Evolutionary conservation across 2,888 invertebrate genomes (phyloP).

Genomic region (Conops quadrifasciatus): DNA sequence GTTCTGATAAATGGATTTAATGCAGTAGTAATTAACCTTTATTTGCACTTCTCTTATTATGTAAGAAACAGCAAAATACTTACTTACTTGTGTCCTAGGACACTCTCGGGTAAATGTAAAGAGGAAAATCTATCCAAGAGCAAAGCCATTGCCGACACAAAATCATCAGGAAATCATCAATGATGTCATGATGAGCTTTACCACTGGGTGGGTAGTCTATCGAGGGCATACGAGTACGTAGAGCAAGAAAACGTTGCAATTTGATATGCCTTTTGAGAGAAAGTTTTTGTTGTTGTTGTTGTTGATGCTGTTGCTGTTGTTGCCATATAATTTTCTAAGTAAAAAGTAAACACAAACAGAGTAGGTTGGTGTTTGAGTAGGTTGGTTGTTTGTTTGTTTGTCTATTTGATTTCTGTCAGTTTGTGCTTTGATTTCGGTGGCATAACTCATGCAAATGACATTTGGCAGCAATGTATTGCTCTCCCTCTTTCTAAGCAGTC

Average conservation of each 20-base stretch:
- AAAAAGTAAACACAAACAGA: constrained; percentile 61
- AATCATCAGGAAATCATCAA: neutral
- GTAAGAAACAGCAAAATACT: too few relatives aligned
- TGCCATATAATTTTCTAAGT: constrained; percentile 61
- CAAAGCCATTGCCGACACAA: neutral
- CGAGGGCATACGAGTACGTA: too few relatives aligned
- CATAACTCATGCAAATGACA: constrained; percentile 11
- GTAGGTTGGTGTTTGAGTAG: constrained; percentile 23
- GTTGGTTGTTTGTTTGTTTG: neutral
- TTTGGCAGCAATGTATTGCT: neutral
- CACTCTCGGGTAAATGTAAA: neutral
- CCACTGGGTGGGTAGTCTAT: too few relatives aligned
- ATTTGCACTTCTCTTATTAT: too few relatives aligned
- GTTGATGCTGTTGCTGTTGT: constrained; percentile 6
- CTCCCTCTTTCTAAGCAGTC: neutral
- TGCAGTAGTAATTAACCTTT: neutral
- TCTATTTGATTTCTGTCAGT: neutral
- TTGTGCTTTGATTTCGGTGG: neutral
- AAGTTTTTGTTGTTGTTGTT: neutral
- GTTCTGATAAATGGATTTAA: neutral
- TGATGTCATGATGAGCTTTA: too few relatives aligned
- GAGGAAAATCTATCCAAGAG: neutral
- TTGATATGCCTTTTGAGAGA: constrained; percentile 11
- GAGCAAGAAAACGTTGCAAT: constrained; percentile 15
- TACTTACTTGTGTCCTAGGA: neutral